Evolutionary conservation across 1,140 invertebrate species (phyloP).

Genomic region (Phenacoccus solenopsis): DNA sequence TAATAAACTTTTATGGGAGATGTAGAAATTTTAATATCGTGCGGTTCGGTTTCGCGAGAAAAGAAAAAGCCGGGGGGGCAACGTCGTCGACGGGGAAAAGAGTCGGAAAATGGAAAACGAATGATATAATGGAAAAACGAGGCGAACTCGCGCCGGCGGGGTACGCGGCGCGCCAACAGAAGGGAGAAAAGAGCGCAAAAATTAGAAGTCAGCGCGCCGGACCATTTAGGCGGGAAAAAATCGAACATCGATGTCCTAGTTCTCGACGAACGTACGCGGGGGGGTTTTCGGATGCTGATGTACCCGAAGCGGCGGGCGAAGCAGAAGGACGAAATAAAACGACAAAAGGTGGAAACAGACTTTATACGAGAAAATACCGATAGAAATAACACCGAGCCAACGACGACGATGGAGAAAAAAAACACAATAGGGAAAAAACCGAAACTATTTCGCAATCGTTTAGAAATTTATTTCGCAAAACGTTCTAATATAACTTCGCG

Average conservation of each 20-base stretch:
- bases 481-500: not conserved
- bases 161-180: not conserved
- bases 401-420: too few relatives aligned
- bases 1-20: constrained; percentile 3
- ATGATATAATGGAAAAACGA: constrained; percentile 3
- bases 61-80: constrained; percentile 13
- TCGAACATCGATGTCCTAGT: constrained; percentile 1
- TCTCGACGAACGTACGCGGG: not conserved
- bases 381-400: not conserved
- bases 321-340: not conserved
- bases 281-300: not conserved
- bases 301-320: not conserved
- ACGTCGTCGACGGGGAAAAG: not conserved
- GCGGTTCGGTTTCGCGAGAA: not conserved
- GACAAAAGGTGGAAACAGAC: constrained; percentile 1
- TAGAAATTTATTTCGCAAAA: not conserved
- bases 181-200: constrained; percentile 1
- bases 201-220: not conserved
- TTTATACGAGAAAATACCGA: not conserved
- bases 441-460: not conserved
- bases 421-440: not conserved
- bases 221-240: constrained; percentile 1
- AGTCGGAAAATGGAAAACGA: constrained; percentile 10
- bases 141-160: not conserved
- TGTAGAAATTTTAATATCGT: constrained; percentile 3